phyloP scores from a whole-genome alignment of 2,797 vertebrate genomes.

The Cirrhinus molitorella region DNA sequence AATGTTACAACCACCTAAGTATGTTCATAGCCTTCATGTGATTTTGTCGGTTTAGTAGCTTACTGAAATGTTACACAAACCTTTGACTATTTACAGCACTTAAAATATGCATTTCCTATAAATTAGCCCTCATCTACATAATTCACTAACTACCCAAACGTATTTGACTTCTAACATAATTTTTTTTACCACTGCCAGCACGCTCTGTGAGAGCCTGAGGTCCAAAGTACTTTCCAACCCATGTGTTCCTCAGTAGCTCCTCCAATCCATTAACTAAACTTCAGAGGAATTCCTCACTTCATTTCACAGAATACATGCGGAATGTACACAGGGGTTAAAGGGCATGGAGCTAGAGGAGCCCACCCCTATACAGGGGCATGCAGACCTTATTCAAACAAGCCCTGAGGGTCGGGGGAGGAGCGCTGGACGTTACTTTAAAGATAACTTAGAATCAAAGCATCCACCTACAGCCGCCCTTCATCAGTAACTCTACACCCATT shows the following conservation, averaged over 20 bases:
- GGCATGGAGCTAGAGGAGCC: slow-evolving; percentile 89
- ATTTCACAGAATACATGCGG: slow-evolving; percentile 72
- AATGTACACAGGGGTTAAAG: slow-evolving; percentile 86
- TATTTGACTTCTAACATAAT: not conserved
- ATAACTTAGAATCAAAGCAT: slow-evolving; percentile 14
- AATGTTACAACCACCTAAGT: not conserved
- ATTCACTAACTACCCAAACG: not conserved
- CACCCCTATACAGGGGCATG: slow-evolving; percentile 82
- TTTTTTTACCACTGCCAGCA: not conserved
- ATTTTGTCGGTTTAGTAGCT: not conserved
- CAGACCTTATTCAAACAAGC: slow-evolving; percentile 92
- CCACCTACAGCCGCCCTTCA: not conserved
- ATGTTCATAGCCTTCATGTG: not conserved
- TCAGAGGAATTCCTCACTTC: slow-evolving; percentile 86
- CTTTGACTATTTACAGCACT: not conserved
- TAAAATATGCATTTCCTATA: not conserved
- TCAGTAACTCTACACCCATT: not conserved
- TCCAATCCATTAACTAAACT: slow-evolving; percentile 79
- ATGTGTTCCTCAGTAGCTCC: slow-evolving; percentile 50
- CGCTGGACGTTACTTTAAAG: slow-evolving; percentile 40
- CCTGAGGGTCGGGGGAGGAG: slow-evolving; percentile 82
- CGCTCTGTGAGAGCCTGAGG: not conserved
- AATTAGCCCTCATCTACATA: not conserved
- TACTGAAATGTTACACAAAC: not conserved
- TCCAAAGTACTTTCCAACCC: slow-evolving; percentile 25